Evolutionary conservation across 1,140 invertebrate species (phyloP).

Genomic region (Leguminivora glycinivorella): DNA sequence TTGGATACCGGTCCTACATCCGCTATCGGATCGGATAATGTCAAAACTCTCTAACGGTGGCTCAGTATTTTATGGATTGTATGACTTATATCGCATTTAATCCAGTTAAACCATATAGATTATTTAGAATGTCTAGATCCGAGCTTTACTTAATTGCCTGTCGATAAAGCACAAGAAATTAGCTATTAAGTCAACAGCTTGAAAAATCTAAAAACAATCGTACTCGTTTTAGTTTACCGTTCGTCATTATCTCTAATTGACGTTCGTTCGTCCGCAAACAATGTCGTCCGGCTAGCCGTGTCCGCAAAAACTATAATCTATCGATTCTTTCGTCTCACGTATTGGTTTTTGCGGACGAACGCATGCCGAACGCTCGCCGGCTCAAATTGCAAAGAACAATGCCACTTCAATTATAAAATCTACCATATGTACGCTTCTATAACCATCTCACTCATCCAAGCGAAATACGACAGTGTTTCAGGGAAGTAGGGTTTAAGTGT

Average conservation of each 20-base stretch:
- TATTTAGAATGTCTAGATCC: neutral
- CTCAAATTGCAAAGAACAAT: slow-evolving; percentile 46
- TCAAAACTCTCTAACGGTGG: no score
- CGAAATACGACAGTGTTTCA: slow-evolving; percentile 33
- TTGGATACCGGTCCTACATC: no score
- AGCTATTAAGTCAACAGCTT: neutral
- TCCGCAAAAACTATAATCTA: slow-evolving; percentile 64
- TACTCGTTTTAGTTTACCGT: slow-evolving; percentile 40
- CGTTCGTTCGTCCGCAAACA: slow-evolving; percentile 49
- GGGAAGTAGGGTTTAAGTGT: slow-evolving; percentile 40
- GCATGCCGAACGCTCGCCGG: slow-evolving; percentile 48
- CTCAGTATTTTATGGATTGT: no score
- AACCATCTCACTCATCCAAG: slow-evolving; percentile 14
- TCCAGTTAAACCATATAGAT: neutral
- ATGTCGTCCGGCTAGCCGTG: slow-evolving; percentile 53
- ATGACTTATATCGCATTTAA: no score
- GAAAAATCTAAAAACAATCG: slow-evolving; percentile 40
- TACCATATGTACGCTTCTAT: slow-evolving; percentile 38
- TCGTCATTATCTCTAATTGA: slow-evolving; percentile 71
- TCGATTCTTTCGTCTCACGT: slow-evolving; percentile 59
- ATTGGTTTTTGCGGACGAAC: slow-evolving; percentile 51
- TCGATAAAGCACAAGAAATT: slow-evolving; percentile 10
- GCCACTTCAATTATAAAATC: slow-evolving; percentile 49
- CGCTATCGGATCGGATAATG: no score
- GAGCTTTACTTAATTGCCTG: neutral